phyloP scores from a whole-genome alignment of 2,888 invertebrate genomes.

The Bugula neritina region DNA sequence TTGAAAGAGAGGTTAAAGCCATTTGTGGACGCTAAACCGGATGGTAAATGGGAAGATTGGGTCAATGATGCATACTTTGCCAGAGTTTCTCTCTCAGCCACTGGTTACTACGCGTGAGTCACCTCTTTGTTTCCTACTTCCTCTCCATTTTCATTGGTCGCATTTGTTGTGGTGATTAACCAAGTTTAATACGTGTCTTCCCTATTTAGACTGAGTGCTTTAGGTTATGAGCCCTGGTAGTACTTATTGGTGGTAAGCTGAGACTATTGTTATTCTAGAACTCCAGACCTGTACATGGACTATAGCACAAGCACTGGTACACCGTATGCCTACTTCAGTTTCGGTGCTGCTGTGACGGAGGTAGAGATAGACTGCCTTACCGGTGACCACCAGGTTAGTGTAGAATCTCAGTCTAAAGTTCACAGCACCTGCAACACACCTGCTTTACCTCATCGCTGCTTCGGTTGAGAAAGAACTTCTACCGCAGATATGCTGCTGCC shows the following conservation, averaged over 20 bases:
- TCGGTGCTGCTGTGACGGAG: slow-evolving; percentile 42
- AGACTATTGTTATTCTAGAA: no score
- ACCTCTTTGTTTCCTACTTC: no score
- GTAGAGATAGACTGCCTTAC: slow-evolving; percentile 50
- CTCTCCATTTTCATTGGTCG: no score
- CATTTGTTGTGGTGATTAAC: neutral
- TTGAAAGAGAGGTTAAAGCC: slow-evolving; percentile 68
- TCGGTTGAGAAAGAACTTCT: no score
- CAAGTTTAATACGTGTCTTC: neutral
- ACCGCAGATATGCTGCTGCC: no score
- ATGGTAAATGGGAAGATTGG: slow-evolving; percentile 79
- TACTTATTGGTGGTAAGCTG: no score
- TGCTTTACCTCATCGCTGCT: neutral
- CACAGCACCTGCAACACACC: neutral
- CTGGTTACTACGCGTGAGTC: slow-evolving; percentile 19
- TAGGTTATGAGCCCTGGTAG: slow-evolving; percentile 39
- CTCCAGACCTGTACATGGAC: neutral
- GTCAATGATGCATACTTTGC: slow-evolving; percentile 34
- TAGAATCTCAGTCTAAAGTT: neutral
- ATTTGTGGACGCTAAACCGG: slow-evolving; percentile 67
- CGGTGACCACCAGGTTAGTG: slow-evolving; percentile 44
- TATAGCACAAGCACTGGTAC: neutral
- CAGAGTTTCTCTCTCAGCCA: slow-evolving; percentile 27
- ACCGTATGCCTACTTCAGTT: slow-evolving; percentile 42
- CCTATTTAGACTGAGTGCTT: no score